Evolutionary conservation across 2,888 invertebrate species (phyloP), one percentile per base, ranked within the genome.

Genomic region (Celastrina argiolus): DNA sequence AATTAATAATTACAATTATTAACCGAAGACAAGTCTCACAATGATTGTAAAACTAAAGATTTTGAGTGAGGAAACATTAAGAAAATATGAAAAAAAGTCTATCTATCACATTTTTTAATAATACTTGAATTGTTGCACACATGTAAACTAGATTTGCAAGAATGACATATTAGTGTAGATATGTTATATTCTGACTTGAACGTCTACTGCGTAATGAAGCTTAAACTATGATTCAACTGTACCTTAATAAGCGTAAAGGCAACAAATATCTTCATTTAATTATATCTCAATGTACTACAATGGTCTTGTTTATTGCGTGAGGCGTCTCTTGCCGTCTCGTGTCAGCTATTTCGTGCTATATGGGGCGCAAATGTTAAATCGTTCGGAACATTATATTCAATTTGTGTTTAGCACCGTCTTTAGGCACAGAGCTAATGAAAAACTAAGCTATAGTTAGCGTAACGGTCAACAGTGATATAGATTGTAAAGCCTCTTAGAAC

Each of bases 361-460:
- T 59, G 28, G 45, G 59, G 66, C 58, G 66, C 31, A 45, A 59
- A 66, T 34, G 59, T 66, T 66, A 66, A 66, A 66, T 66, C 45
- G 59, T 28, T 66, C 22, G 66, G 59, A 66, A 66, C 65, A 41
- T 59, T 66, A 59, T 66, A 59, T 66, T 66, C 42, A 61, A 61
- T 45, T 66, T 66, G 56, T 66, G 58, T 45, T 61, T 42, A 41
- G 41, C 45, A 59, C 34, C n/a, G 34, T n/a, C 31, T 42, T 66
- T 59, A 22, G n/a, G 28, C 59, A 56, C 14, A 3, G 34, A 18
- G 8, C 14, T 26, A 45, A 31, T 51, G 26, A 64, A 61, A 39
- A 18, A 59, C 36, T 59, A 36, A 36, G 56, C 26, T 61, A 59
- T 16, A 34, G 31, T 10, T n/a, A 16, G 7, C n/a, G n/a, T 8